Percentiles rank a stretch among this genome's conserved stretches.
phyloP scores from a whole-genome alignment of 2,113 vertebrate species.

The Zosterops borbonicus region DNA sequence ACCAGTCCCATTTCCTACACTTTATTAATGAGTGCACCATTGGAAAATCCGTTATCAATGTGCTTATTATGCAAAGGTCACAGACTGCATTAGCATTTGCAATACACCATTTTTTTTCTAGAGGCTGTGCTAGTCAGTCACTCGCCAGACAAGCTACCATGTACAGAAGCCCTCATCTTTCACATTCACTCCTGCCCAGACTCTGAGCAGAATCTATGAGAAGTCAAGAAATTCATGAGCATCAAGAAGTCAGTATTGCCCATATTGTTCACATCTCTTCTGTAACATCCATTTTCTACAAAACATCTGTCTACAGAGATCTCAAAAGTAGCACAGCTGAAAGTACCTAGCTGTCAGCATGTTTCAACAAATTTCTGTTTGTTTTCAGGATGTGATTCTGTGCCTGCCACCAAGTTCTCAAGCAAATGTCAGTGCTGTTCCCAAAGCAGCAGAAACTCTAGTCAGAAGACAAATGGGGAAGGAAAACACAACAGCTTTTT shows the following conservation, averaged over 20 bases:
- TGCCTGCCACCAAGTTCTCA: neutral
- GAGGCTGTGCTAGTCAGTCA: neutral
- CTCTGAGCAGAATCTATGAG: neutral
- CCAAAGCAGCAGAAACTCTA: neutral
- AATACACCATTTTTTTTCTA: neutral
- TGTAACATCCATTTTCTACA: neutral
- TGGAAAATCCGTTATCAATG: neutral
- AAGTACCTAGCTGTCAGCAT: neutral
- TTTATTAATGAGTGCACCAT: conserved; percentile 21
- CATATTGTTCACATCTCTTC: neutral
- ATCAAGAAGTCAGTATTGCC: neutral
- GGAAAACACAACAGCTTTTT: neutral
- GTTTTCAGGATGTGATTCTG: neutral
- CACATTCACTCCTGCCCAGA: neutral
- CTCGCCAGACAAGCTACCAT: neutral
- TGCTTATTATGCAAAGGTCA: conserved; percentile 59
- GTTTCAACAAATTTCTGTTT: neutral
- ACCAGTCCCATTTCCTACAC: neutral
- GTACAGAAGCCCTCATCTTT: neutral
- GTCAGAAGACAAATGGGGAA: neutral
- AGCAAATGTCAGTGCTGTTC: conserved; percentile 3
- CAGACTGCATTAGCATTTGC: conserved; percentile 59
- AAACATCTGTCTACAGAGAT: neutral
- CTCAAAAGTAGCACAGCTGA: neutral
- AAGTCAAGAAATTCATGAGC: neutral